Base-by-base conservation (phyloP, 2,888 invertebrate species). In the Rhagium mordax region DNA sequence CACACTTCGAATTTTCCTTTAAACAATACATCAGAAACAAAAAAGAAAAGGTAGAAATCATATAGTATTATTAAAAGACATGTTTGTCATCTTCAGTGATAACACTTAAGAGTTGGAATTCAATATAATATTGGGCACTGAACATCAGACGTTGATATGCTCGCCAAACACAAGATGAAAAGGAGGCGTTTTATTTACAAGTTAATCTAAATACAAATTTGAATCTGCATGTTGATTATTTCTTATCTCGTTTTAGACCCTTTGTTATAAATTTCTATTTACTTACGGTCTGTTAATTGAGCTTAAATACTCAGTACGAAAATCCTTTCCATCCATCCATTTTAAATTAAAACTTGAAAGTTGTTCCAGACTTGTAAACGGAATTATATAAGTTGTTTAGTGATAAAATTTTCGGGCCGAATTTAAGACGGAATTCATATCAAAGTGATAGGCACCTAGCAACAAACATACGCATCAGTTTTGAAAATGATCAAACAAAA, bases 151-250 rank as follows among this genome's bases (percentile, higher is more conserved):
- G 7, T 21, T 3, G 51, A 8, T 51, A 55, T 41, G n/a, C n/a
- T 41, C 3, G 13, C 41, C 0, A 13, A 4, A 24, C n/a, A 24
- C 55, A n/a, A 55, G 24, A n/a, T 27, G 24, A n/a, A 41, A 41
- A 41, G n/a, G 55, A 21, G n/a, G 55, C 16, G 16, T 16, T 67
- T 67, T 57, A 57, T 57, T 33, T 41, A 57, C 67, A 29, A 57
- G 51, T 41, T 71, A 41, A 71, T 71, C 68, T 68, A 51, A 67
- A 67, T 71, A 67, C 71, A 33, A 71, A 67, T n/a, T 60, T 10
- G 60, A 71, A 67, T 71, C 67, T 71, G 71, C 48, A 71, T 71
- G 29, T 57, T 60, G 51, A 71, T 68, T 49, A 69, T 41, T 41
- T 49, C 51, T 59, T 18, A 18, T 47, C 61, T 47, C 33, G 61